Base-by-base conservation (phyloP, 2,113 vertebrate genomes). In the Cyphomyrus discorhynchus region DNA sequence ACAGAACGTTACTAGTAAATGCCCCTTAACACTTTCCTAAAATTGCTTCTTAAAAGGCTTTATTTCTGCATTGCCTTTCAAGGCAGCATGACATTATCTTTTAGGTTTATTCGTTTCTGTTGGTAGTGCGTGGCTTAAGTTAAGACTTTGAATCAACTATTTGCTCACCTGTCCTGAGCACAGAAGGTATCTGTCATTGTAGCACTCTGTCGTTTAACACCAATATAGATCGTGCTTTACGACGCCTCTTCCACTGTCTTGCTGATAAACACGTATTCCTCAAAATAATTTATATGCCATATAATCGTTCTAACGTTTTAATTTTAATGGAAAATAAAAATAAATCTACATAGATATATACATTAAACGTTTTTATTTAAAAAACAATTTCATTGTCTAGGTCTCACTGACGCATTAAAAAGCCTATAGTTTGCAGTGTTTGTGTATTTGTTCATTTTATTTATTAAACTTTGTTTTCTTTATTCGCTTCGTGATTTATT, bases 161-260 rank as follows among this genome's bases (percentile, higher is more conserved):
- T 91, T 91, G 89, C 86, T 89, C 82, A 89, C 87, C 82, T 90
- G 82, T 90, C 21, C 15, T 90, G n/a, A 74, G 24, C 89, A 27
- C 70, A n/a, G 62, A 50, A 24, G n/a, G 15, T 39, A 21, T 50
- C 85, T 86, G 49, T 86, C 85, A 52, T 5, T 86, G 85, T 13
- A 10, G 11, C 27, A 19, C n/a, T 86, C n/a, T 53, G 85, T 86
- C 47, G n/a, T 17, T 49, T 35, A 27, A 35, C 85, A 52, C 47
- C 46, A 49, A 86, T 53, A 5, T 3, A 19, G 82, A 85, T 85
- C 3, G 46, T 85, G 45, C 46, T 45, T 84, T 47, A 47, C 82
- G 46, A n/a, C 24, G 82, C 13, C 45, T 45, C 7, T 21, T 85
- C 42, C 45, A 46, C 15, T 84, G 46, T 10, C 24, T 85, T n/a